Evolutionary conservation across 2,888 invertebrate genomes (phyloP).

Genomic region (Pandemis cinnamomeana): DNA sequence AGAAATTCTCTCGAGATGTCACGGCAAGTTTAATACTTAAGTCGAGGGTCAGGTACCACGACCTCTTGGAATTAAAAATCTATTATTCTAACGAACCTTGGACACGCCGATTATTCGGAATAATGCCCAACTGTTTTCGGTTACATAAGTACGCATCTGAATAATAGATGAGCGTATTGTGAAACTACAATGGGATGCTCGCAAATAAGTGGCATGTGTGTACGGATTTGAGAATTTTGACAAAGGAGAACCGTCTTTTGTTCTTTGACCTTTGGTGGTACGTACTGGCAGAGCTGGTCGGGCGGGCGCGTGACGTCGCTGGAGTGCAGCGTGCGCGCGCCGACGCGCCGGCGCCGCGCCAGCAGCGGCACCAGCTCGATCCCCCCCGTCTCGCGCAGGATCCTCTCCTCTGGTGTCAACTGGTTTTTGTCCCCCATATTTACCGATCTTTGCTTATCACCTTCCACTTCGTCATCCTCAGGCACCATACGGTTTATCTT

Average conservation of each 20-base stretch:
- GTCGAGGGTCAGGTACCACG: constrained; percentile 49
- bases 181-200: constrained; percentile 45
- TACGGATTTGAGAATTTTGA: constrained; percentile 43
- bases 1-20: constrained; percentile 33
- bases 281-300: constrained; percentile 75
- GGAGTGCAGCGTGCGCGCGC: constrained; percentile 77
- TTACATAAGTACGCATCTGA: constrained; percentile 44
- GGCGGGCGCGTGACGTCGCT: constrained; percentile 79
- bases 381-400: constrained; percentile 85
- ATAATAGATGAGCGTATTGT: constrained; percentile 43
- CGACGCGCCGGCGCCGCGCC: constrained; percentile 85
- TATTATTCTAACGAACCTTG: constrained; percentile 55
- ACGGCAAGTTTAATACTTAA: constrained; percentile 40
- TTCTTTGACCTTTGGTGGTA: constrained; percentile 48
- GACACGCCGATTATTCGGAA: constrained; percentile 44
- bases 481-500: constrained; percentile 59
- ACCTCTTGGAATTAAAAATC: constrained; percentile 55
- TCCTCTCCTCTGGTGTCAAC: constrained; percentile 70
- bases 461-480: constrained; percentile 57
- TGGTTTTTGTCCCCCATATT: constrained; percentile 57
- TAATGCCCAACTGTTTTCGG: constrained; percentile 40
- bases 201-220: constrained; percentile 40
- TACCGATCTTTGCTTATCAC: constrained; percentile 51
- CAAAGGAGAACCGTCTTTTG: constrained; percentile 49
- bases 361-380: constrained; percentile 91